Conservation (phyloP, 2,888 invertebrate species). For the Polydrusus tereticollis region DNA sequence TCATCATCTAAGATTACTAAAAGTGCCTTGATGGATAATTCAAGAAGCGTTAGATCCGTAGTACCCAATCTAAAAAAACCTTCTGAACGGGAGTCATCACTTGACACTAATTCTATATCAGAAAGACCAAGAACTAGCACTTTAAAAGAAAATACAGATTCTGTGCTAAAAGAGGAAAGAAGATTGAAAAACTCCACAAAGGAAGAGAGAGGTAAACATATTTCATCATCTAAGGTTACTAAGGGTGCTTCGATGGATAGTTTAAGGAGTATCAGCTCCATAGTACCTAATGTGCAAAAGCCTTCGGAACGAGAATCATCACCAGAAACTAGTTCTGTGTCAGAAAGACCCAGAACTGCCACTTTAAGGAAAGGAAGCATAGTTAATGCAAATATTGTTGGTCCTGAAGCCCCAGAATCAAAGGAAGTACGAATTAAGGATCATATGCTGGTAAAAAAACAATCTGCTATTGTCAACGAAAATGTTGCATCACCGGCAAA, state of each 20-base stretch:
- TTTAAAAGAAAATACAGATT: no score
- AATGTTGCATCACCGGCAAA: conserved; percentile 17
- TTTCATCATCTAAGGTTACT: no score
- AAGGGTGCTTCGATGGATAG: no score
- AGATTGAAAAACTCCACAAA: no score
- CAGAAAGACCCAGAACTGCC: conserved; percentile 64
- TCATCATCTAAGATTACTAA: neutral
- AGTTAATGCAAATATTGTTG: conserved; percentile 62
- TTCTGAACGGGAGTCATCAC: neutral
- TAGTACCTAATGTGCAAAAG: conserved; percentile 35
- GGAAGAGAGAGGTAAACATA: no score
- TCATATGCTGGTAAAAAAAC: neutral
- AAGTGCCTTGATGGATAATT: neutral
- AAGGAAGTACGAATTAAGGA: conserved; percentile 1
- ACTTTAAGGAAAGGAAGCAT: conserved; percentile 63
- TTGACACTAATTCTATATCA: no score
- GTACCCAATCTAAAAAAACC: neutral
- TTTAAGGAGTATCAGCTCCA: neutral
- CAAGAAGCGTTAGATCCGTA: neutral
- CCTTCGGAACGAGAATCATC: conserved; percentile 36
- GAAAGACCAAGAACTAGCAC: no score
- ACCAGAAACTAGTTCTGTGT: conserved; percentile 54
- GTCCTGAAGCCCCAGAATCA: conserved; percentile 60
- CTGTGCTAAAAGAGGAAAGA: no score
- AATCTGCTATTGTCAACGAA: conserved; percentile 22